phyloP scores from a whole-genome alignment of 2,113 vertebrate species.

The Marmota flaviventris region DNA sequence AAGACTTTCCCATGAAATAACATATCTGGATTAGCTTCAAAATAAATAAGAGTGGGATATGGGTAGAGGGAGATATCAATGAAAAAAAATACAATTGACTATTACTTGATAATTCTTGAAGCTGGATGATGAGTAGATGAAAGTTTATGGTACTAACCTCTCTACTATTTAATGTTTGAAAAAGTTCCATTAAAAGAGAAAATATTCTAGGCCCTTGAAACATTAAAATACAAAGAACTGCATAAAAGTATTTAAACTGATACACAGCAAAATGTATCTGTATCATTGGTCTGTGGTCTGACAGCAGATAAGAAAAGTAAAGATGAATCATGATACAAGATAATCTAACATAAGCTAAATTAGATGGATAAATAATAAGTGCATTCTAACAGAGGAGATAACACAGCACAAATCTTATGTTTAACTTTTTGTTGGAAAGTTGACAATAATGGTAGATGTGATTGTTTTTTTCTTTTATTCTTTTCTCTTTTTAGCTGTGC shows the following conservation, averaged over 20 bases:
- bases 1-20: background rate
- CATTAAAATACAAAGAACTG: background rate
- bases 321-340: background rate
- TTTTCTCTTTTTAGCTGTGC: no score
- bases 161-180: slow-evolving; percentile 11
- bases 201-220: slow-evolving; percentile 10
- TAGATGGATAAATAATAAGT: background rate
- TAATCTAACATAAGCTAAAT: background rate
- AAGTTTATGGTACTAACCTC: background rate
- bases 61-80: background rate
- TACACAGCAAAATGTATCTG: background rate
- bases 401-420: background rate
- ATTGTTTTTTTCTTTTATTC: background rate
- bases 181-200: background rate
- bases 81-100: background rate
- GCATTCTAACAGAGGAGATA: background rate
- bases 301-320: background rate
- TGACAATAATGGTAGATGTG: background rate
- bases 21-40: background rate
- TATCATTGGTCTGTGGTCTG: background rate
- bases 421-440: background rate
- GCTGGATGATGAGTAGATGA: background rate
- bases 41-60: background rate
- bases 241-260: slow-evolving; percentile 18
- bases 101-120: background rate